Evolutionary conservation across 2,888 invertebrate genomes (phyloP), one percentile per base, ranked within the genome.

Genomic region (Parnassius orleans): DNA sequence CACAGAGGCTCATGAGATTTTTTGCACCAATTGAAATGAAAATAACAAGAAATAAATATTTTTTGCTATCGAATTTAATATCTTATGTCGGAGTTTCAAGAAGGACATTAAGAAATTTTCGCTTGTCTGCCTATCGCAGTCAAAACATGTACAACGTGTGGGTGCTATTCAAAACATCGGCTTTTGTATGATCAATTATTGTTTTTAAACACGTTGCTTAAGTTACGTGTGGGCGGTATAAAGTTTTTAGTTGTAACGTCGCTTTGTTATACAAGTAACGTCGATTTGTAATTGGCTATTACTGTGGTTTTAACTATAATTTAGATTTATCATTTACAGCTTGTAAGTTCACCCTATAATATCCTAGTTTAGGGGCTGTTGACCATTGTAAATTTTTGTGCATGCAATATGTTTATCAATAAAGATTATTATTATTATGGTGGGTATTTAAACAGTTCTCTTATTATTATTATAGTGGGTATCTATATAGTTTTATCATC

Each of bases 1-100:
- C 57, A 63, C 53, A 54, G 61, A 64, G 60, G 48, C 57, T 44
- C 47, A 47, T 60, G 48, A 47, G 15, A 47, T 55, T 53, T 60
- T 52, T 55, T 46, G 46, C 15, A 46, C 47, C 33, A 44, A 54
- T 54, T 56, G 15, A 63, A 55, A 15, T 54, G 19, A 52, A 47
- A 48, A 41, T 54, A 57, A 57, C 48, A 54, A 55, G 41, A 61
- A n/a, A 51, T 44, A 44, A 15, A 2, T 11, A 14, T 44, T 52
- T 43, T 50, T 24, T 60, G 43, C 53, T 47, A 42, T 10, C 47
- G 59, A 14, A 59, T 41, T 59, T 5, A 46, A 33, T 41, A 41
- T 53, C 47, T 53, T 47, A 53, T 47, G 33, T 42, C 46, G 14
- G 3, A 47, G 15, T 3, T 24, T 24, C 47, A 47, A 15, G 47